These are phyloP conservation scores for Dermochelys coriacea DNA, from an alignment of 2,797 vertebrate genomes.

Conservation along the genomic window DNA sequence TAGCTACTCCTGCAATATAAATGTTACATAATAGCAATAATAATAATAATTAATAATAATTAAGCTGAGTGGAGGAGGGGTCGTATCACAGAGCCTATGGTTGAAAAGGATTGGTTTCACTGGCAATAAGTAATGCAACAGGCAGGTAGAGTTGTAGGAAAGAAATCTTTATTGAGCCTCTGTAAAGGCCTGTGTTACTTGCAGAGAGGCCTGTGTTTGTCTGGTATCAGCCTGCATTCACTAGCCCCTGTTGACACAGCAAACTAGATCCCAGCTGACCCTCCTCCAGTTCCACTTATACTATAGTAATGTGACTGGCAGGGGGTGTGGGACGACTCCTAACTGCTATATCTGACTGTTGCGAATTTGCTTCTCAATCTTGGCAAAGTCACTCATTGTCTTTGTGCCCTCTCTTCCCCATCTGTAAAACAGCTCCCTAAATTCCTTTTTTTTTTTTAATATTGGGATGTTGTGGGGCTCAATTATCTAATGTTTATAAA, in stretches of 20 bases:
- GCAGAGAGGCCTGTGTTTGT: background rate
- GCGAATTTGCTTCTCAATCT: background rate
- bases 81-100: background rate
- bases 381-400: rapidly evolving
- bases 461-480: background rate
- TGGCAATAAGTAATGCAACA: background rate
- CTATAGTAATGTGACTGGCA: background rate
- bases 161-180: background rate
- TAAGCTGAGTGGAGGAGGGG: background rate
- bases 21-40: background rate
- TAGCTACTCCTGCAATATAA: background rate
- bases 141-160: background rate
- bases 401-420: background rate
- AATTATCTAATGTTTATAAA: background rate
- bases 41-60: background rate
- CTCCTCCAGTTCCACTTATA: background rate
- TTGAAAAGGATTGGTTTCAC: background rate
- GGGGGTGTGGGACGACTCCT: background rate
- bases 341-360: background rate
- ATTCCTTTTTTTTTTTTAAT: too few relatives aligned
- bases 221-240: background rate
- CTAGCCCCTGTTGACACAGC: background rate
- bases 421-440: background rate
- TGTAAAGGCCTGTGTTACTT: background rate
- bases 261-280: background rate